Evolutionary conservation across 2,113 vertebrate genomes (phyloP), one percentile per base, ranked within the genome.

Genomic region (Ardeotis arabs): DNA sequence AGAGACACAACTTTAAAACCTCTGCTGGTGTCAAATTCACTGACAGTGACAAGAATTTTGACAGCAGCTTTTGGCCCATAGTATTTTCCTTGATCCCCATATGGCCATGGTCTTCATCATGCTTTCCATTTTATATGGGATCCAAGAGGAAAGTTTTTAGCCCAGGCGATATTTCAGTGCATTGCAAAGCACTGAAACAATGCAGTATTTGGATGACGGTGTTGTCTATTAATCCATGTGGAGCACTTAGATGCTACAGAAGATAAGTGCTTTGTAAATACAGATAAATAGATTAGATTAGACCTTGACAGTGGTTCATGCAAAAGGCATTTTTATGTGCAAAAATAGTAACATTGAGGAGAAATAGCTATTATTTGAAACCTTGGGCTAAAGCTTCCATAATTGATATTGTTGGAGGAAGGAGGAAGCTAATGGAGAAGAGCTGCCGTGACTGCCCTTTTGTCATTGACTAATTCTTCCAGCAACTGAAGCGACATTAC

Each of bases 251-350:
- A 95, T 94, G 79, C 75, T 90, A 7, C 55, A 62, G 67, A 93
- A 95, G 81, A 93, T 96, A 96, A 96, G 93, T 95, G 92, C 87
- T 90, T 94, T 93, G 89, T 97, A 97, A 97, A 96, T 95, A 83
- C 93, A 95, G 82, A 94, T 93, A 97, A 96, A 96, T 93, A 93
- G 93, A 94, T 93, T 83, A 91, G 63, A 96, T 96, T 96, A 94
- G 96, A 95, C 95, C 90, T 95, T 97, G 96, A 96, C 87, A 93
- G 87, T 88, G 44, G 87, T 86, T 96, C 95, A 96, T 96, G 85
- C 92, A 96, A 96, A 97, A 96, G 87, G 82, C 84, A 91, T 94
- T 96, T 96, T 93, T 91, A 88, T 93, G 93, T 76, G 62, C 93
- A 90, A 93, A 96, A 96, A 94, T 91, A 95, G 93, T 89, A 96